Percentiles rank a stretch among this genome's conserved stretches.
Evolutionary conservation across 2,113 vertebrate genomes (phyloP).

Genomic region (Baryphthengus martii): DNA sequence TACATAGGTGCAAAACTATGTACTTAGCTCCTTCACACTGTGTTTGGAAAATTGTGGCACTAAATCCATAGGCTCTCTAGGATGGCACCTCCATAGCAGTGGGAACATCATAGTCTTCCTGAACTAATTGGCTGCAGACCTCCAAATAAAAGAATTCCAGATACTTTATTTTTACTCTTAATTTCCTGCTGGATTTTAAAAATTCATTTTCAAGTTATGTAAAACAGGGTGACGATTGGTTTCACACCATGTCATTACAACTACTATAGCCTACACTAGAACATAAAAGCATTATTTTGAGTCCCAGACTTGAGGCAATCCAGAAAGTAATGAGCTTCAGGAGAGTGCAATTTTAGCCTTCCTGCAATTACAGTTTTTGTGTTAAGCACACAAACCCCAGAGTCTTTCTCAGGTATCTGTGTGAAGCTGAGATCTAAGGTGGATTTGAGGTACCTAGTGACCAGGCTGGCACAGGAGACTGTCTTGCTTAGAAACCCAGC

Average conservation of each 20-base stretch:
- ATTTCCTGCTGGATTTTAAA: neutral
- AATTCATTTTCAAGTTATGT: neutral
- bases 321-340: neutral
- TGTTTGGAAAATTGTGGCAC: neutral
- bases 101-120: neutral
- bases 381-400: neutral
- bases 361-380: neutral
- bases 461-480: neutral
- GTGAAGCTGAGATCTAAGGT: neutral
- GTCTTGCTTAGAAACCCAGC: neutral
- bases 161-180: neutral
- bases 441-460: fast-evolving
- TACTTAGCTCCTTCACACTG: neutral
- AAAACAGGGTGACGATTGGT: neutral
- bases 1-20: neutral
- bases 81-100: neutral
- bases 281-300: neutral
- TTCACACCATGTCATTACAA: neutral
- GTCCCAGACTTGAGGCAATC: neutral
- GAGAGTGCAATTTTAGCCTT: neutral
- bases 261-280: neutral
- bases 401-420: neutral
- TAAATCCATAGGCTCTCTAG: neutral
- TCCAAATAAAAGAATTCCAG: neutral
- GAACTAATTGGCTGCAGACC: neutral